phyloP scores from a whole-genome alignment of 2,888 invertebrate species.

The Epistrophe grossulariae region DNA sequence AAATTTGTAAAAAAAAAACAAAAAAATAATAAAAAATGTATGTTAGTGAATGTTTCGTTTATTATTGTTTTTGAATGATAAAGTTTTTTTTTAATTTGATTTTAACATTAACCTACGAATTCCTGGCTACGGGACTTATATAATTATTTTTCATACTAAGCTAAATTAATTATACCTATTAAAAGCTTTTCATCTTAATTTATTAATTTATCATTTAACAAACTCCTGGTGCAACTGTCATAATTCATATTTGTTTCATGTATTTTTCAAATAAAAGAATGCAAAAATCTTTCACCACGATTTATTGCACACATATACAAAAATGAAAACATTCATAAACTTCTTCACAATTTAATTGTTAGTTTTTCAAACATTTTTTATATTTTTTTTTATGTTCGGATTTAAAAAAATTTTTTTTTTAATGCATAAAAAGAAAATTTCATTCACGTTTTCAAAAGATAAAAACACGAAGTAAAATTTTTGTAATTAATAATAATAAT shows the following conservation, averaged over 20 bases:
- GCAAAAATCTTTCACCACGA: neutral
- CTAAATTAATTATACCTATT: neutral
- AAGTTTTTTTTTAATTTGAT: neutral
- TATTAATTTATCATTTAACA: neutral
- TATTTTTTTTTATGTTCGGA: neutral
- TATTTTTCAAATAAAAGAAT: neutral
- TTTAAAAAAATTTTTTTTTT: neutral
- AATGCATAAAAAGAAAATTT: neutral
- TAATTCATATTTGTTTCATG: constrained; percentile 15
- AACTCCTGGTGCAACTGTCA: constrained; percentile 13
- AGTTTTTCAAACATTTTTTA: constrained; percentile 2
- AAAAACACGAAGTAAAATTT: neutral
- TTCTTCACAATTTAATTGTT: neutral
- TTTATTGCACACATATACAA: constrained; percentile 6
- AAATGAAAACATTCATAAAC: constrained; percentile 3
- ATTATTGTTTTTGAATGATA: neutral
- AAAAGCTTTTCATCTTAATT: neutral
- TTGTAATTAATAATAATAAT: too few relatives aligned
- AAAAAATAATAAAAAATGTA: too few relatives aligned
- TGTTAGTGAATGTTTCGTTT: constrained; percentile 31
- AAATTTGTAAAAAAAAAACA: constrained; percentile 6
- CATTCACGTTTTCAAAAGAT: neutral
- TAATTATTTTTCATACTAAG: neutral
- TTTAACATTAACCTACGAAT: constrained; percentile 20
- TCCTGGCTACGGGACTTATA: constrained; percentile 3